Conservation (phyloP, 2,113 vertebrate species). For the Lutjanus erythropterus region DNA sequence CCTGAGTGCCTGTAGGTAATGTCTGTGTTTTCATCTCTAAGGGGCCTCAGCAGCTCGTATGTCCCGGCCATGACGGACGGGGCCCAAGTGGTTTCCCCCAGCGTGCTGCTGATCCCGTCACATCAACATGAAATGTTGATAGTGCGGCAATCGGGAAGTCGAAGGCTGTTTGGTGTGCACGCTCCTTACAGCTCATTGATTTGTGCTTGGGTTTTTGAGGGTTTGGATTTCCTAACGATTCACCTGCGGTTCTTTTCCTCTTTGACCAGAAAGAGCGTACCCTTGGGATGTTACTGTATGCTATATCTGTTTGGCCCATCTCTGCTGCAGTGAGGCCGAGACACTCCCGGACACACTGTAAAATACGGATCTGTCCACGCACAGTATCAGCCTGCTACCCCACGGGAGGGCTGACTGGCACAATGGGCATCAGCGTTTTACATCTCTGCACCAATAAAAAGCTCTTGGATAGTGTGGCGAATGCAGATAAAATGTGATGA, state of each 20-base stretch:
- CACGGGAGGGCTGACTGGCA: constrained; percentile 16
- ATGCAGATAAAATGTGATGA: constrained; percentile 1
- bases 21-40: constrained; percentile 68
- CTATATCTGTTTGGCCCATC: constrained; percentile 51
- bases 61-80: constrained; percentile 72
- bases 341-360: constrained; percentile 36
- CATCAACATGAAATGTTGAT: constrained; percentile 83
- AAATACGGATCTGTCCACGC: constrained; percentile 30
- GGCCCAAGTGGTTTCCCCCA: constrained; percentile 68
- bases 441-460: neutral
- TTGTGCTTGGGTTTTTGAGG: constrained; percentile 80
- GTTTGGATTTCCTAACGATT: constrained; percentile 84
- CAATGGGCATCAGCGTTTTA: neutral
- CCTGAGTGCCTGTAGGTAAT: constrained; percentile 18
- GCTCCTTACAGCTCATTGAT: constrained; percentile 83
- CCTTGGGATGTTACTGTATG: constrained; percentile 68
- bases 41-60: constrained; percentile 52
- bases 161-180: constrained; percentile 69
- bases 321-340: constrained; percentile 44
- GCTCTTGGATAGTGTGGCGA: neutral
- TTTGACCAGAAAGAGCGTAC: constrained; percentile 81
- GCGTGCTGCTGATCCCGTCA: constrained; percentile 57
- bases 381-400: constrained; percentile 4
- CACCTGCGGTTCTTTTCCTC: constrained; percentile 81
- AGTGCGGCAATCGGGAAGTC: constrained; percentile 78